Evolutionary conservation across 1,140 invertebrate genomes (phyloP), one percentile per base, ranked within the genome.

Genomic region (Aethina tumida): DNA sequence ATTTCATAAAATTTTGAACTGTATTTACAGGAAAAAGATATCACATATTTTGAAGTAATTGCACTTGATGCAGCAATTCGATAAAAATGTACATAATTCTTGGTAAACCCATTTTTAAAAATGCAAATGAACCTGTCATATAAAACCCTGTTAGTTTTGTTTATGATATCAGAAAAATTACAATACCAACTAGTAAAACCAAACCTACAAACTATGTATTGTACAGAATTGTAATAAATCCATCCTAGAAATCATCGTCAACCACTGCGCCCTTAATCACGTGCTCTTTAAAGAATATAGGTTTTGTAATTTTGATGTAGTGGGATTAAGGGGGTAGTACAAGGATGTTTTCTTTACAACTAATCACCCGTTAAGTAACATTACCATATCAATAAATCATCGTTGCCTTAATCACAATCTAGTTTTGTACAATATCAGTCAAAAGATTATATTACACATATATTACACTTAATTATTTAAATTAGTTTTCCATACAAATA

Each of bases 161-260:
- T 39, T 33, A 12, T 26, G 27, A 32, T n/a, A 28, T 14, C 13
- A 10, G 30, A 30, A 38, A 19, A 31, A 38, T 38, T 38, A 13
- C 17, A 34, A 10, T 16, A 16, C n/a, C 15, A 7, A 34, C 18
- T 12, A 16, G 10, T 12, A 32, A 22, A 39, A 39, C 38, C 38
- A 39, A 39, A 46, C 34, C 31, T 41, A 46, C 29, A 17, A 34
- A 21, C 7, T 39, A 37, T 38, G 35, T 38, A 43, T 29, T 22
- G 22, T 34, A 39, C 42, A 44, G 36, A 44, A 39, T 37, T 44
- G 42, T 27, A 15, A n/a, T n/a, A n/a, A n/a, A n/a, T n/a, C n/a
- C n/a, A n/a, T n/a, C n/a, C n/a, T n/a, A n/a, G n/a, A n/a, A n/a
- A n/a, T n/a, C n/a, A n/a, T n/a, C n/a, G n/a, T n/a, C n/a, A n/a